Conservation (phyloP, 1,140 invertebrate species). For the Ostrea edulis region DNA sequence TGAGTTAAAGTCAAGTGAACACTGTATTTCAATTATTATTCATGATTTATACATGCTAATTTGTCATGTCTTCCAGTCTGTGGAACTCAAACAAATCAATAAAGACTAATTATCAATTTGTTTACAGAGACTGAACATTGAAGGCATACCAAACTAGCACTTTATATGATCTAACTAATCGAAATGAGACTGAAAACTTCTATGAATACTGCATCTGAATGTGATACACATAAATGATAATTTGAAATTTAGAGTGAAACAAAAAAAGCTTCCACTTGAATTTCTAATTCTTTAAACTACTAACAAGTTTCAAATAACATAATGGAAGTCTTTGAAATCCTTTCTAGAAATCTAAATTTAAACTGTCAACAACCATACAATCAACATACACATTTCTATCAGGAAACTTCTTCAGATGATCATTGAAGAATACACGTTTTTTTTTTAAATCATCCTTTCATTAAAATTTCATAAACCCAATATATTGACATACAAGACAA, state of each 20-base stretch:
- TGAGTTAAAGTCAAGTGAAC: slow-evolving; percentile 18
- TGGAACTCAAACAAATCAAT: background rate
- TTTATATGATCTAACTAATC: no score
- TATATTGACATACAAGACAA: background rate
- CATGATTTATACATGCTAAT: background rate
- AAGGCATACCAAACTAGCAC: background rate
- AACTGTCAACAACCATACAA: no score
- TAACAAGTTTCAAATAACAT: no score
- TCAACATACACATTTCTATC: no score
- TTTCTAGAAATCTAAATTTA: no score
- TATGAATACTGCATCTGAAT: no score
- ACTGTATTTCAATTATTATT: slow-evolving; percentile 1
- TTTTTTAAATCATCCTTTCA: no score
- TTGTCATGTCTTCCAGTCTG: slow-evolving; percentile 4
- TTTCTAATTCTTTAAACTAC: background rate
- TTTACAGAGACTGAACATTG: background rate
- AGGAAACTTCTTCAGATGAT: no score
- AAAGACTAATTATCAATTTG: background rate
- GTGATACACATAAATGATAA: background rate
- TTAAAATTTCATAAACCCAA: no score
- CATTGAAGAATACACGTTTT: no score
- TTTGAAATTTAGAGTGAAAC: background rate
- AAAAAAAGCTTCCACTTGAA: background rate
- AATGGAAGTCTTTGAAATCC: no score
- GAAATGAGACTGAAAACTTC: no score